A percentile compares a stretch with the other conserved stretches of the same genome.
Evolutionary conservation across 2,113 vertebrate genomes (phyloP).

Genomic region (Oreochromis aureus): DNA sequence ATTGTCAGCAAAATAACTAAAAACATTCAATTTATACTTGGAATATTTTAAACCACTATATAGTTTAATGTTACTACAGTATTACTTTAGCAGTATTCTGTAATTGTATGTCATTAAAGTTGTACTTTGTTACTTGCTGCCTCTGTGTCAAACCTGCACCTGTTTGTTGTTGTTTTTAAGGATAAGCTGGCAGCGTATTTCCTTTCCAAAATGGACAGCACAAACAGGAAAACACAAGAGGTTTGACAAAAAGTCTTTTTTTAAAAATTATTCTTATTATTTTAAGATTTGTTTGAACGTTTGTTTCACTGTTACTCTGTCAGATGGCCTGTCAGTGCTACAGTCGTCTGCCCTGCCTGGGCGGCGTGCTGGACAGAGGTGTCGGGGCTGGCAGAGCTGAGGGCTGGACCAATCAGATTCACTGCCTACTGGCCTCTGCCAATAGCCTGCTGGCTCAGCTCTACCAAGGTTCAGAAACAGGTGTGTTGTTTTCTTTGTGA

Average conservation of each 20-base stretch:
- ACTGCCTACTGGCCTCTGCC: constrained; percentile 79
- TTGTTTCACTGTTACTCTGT: neutral
- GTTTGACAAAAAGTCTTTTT: constrained; percentile 36
- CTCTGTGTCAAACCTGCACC: neutral
- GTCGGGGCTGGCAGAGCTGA: constrained; percentile 74
- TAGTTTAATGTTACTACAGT: rapidly evolving
- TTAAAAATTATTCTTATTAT: neutral
- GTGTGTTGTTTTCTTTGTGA: constrained; percentile 32
- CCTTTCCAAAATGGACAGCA: constrained; percentile 79
- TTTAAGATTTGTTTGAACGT: neutral
- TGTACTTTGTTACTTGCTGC: neutral
- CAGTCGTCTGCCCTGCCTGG: constrained; percentile 77
- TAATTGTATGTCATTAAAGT: neutral
- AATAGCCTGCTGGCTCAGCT: constrained; percentile 75
- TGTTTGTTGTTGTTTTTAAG: constrained; percentile 41
- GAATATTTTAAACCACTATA: rapidly evolving
- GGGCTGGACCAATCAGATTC: constrained; percentile 85
- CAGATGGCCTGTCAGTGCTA: constrained; percentile 87
- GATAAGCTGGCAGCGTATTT: constrained; percentile 85
- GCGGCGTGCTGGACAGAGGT: constrained; percentile 80
- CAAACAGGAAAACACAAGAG: constrained; percentile 79
- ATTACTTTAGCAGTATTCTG: neutral
- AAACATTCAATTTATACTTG: neutral
- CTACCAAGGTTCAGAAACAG: constrained; percentile 78
- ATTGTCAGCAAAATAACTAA: neutral